Percentiles rank a stretch among this genome's conserved stretches.
Conservation (phyloP, 2,113 vertebrate genomes). For the Archocentrus centrarchus region DNA sequence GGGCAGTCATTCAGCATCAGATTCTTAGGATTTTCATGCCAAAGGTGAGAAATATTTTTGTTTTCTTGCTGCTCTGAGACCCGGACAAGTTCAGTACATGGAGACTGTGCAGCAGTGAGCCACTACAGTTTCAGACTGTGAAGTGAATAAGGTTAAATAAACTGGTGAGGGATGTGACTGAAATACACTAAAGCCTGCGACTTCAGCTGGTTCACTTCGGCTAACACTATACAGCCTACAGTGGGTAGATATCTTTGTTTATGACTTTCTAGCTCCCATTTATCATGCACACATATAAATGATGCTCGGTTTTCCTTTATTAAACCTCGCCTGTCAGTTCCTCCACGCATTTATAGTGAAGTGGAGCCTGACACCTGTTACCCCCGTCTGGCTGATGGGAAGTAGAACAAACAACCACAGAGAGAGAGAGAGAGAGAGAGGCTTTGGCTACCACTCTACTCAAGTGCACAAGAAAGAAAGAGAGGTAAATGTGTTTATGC, state of each 20-base stretch:
- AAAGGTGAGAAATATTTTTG: neutral
- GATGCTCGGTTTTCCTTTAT: slow-evolving; percentile 15
- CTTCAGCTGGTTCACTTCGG: slow-evolving; percentile 17
- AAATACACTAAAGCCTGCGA: slow-evolving; percentile 3
- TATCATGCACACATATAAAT: neutral
- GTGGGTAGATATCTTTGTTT: neutral
- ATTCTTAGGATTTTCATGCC: neutral
- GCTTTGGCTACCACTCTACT: slow-evolving; percentile 16
- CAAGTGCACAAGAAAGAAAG: slow-evolving; percentile 1
- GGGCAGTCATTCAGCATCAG: neutral
- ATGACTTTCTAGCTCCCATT: neutral
- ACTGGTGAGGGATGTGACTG: slow-evolving; percentile 12
- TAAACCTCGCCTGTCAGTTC: neutral
- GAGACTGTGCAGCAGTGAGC: slow-evolving; percentile 18
- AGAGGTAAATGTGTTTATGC: neutral
- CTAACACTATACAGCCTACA: neutral
- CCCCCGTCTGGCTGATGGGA: slow-evolving; percentile 46
- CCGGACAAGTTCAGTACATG: neutral
- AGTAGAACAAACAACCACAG: slow-evolving; percentile 39
- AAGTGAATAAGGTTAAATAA: slow-evolving; percentile 28
- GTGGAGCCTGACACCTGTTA: slow-evolving; percentile 42
- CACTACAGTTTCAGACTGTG: slow-evolving; percentile 11
- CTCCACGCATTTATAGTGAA: slow-evolving; percentile 12
- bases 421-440: neutral
- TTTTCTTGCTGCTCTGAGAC: neutral